A percentile compares a stretch with the other conserved stretches of the same genome.
Conservation (phyloP, 2,797 vertebrate species). For the Anabacerthia variegaticeps region DNA sequence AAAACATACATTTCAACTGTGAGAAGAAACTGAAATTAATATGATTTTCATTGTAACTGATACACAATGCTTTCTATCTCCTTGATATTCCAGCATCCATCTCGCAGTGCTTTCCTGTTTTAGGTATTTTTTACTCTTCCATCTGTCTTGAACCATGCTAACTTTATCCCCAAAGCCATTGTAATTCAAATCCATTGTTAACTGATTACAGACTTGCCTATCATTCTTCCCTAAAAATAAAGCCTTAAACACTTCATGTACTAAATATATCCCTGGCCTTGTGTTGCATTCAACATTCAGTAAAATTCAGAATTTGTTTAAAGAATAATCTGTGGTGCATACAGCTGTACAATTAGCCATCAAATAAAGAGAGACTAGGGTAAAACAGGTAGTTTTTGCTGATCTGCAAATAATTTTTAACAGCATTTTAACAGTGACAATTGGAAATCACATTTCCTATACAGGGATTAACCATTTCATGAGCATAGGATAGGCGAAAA, state of each 20-base stretch:
- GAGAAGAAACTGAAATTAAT: neutral
- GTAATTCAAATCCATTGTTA: neutral
- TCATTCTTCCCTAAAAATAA: neutral
- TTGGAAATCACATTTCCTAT: neutral
- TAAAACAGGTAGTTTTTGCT: neutral
- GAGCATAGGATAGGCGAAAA: neutral
- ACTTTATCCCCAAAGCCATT: neutral
- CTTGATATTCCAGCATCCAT: neutral
- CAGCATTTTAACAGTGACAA: neutral
- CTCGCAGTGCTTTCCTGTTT: neutral
- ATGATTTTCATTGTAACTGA: neutral
- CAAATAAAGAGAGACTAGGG: neutral
- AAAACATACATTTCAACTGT: neutral
- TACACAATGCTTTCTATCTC: neutral
- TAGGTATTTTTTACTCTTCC: neutral
- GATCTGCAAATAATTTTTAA: neutral
- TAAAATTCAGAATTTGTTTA: neutral
- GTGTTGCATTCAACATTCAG: neutral
- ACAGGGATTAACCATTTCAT: neutral
- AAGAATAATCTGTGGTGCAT: neutral
- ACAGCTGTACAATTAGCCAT: neutral
- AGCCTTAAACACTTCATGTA: neutral
- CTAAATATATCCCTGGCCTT: neutral
- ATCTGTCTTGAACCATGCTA: neutral
- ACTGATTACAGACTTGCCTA: neutral